Conservation (phyloP, 2,113 vertebrate genomes). For the Calypte anna region DNA sequence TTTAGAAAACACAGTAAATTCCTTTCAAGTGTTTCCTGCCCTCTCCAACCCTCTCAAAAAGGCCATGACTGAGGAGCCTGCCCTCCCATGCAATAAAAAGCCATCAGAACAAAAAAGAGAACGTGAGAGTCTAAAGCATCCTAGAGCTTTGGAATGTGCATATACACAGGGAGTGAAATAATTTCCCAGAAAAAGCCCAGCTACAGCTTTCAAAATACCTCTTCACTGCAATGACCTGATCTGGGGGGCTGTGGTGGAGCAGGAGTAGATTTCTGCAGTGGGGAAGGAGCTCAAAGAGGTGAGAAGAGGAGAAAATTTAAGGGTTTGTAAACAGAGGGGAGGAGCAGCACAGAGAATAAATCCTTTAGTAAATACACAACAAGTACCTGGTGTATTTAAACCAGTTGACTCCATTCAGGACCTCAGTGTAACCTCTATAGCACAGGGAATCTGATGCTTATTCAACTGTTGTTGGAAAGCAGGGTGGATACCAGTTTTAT, state of each 20-base stretch:
- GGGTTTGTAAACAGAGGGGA: not conserved
- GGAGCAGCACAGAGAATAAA: not conserved
- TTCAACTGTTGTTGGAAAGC: not conserved
- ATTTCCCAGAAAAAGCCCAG: not conserved
- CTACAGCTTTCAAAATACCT: not conserved
- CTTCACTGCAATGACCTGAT: not conserved
- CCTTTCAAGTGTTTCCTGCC: not conserved
- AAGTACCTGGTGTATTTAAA: not conserved
- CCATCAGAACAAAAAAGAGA: not conserved
- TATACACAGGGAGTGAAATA: not conserved
- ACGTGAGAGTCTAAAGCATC: not conserved
- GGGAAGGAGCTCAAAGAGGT: not conserved
- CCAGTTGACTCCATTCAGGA: not conserved
- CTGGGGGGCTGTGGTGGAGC: not conserved
- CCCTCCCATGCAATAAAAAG: not conserved
- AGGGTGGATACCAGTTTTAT: fast-evolving
- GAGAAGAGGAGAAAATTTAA: not conserved
- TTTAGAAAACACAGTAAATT: not conserved
- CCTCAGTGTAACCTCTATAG: not conserved
- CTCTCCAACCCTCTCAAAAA: not conserved
- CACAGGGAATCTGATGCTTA: not conserved
- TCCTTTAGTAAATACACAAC: not conserved
- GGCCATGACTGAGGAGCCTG: not conserved
- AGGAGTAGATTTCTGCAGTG: not conserved
- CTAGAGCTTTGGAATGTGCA: not conserved